These are phyloP conservation scores for Eugnorisma glareosa DNA, from an alignment of 2,888 invertebrate species.

Conservation along the genomic window DNA sequence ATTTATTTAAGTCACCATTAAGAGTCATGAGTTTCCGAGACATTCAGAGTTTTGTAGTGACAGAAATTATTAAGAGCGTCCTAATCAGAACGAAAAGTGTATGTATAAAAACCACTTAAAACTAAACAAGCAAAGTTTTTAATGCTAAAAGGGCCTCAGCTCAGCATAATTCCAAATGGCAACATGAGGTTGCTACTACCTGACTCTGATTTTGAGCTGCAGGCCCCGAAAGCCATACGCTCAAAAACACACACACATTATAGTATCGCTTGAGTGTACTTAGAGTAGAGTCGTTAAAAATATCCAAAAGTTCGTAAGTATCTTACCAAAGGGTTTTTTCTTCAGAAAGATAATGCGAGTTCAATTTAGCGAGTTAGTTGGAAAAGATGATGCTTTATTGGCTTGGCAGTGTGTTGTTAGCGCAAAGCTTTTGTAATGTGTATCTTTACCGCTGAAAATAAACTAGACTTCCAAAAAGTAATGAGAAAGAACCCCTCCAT, in stretches of 20 bases:
- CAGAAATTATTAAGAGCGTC: slow-evolving; percentile 4
- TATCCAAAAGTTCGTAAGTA: not conserved
- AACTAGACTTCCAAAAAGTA: not conserved
- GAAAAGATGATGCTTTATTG: slow-evolving; percentile 27
- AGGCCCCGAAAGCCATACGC: no score
- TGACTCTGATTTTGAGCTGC: no score
- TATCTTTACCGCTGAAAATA: not conserved
- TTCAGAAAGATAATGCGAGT: slow-evolving; percentile 7
- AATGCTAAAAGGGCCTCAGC: not conserved
- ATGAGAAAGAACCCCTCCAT: not conserved
- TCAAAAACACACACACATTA: no score
- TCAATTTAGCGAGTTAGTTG: slow-evolving; percentile 15
- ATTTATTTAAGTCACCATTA: not conserved
- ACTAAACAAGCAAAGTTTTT: not conserved
- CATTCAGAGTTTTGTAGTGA: not conserved
- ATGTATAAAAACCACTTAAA: not conserved
- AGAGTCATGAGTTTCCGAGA: not conserved
- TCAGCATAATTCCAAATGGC: not conserved
- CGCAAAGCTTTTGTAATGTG: slow-evolving; percentile 20
- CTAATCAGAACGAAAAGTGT: not conserved
- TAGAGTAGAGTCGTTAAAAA: slow-evolving; percentile 9
- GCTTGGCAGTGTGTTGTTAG: not conserved
- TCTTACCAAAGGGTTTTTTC: not conserved
- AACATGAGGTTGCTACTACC: not conserved
- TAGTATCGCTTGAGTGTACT: slow-evolving; percentile 1